Base-by-base conservation (phyloP, 92 coral and sea anemone genomes). In the Umimayanthus kanabou region DNA sequence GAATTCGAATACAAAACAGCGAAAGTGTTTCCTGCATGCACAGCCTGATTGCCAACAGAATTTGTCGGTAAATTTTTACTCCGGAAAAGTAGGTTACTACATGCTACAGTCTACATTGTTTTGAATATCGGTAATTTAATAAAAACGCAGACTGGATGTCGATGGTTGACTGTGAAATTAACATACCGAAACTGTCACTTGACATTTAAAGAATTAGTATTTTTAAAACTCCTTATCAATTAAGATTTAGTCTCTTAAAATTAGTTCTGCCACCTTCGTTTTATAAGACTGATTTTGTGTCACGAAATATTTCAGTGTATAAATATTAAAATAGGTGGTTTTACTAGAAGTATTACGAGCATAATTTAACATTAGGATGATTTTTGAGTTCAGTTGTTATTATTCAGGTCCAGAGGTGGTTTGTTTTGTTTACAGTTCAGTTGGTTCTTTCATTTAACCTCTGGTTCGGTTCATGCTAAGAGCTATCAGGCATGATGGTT, bases 1-100 rank as follows among this genome's bases (percentile, higher is more conserved):
- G 76, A 83, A 83, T 83, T 83, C 78, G 77, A 66, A 69, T 43
- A 70, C 70, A 37, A 39, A 83, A 83, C 87, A 25, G 87, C 67
- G 28, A 69, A 29, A 83, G 25, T 47, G 87, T 83, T 83, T 83
- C 87, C 87, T 83, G 64, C 77, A 69, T 83, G 64, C 77, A 69
- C 77, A 45, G 87, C 23, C 78, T 83, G 77, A 67, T 83, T 69
- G 78, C 58, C 64, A 42, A 7, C 43, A 69, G 64, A 70, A n/a
- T 43, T 43, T 45, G 42, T 29, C 40, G 64, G 77, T 43, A 70
- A 72, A 70, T 83, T 83, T 66, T 83, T 83, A 40, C 28, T 43
- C 87, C 61, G 66, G 77, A 83, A 83, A 83, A 45, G 70, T 70
- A 45, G 45, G 6, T 42, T 15, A 20, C 33, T 69, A 67, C 84